Evolutionary conservation across 2,113 vertebrate genomes (phyloP).

Genomic region (Psittacula cyanocephala): DNA sequence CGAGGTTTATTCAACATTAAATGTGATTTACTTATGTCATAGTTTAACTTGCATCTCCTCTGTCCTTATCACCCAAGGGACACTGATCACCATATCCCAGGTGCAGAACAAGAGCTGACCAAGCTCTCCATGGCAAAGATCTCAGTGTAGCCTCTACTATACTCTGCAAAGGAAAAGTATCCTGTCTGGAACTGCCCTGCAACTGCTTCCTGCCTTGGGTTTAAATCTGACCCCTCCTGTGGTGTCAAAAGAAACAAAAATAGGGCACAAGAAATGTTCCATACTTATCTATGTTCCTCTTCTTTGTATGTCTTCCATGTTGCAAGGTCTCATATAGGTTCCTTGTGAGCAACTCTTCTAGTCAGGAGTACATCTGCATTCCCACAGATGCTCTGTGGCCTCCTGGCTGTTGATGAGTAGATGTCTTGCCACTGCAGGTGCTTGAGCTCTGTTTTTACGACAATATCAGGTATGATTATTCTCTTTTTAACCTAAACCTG

Average conservation of each 20-base stretch:
- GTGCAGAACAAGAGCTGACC: background rate
- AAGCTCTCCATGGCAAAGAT: background rate
- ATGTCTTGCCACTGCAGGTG: background rate
- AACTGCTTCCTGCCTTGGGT: background rate
- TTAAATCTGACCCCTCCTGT: background rate
- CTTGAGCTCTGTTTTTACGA: background rate
- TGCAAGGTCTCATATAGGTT: background rate
- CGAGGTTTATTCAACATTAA: background rate
- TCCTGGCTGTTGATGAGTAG: background rate
- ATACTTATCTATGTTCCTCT: background rate
- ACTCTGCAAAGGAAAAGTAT: rapidly evolving
- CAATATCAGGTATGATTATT: background rate
- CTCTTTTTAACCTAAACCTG: background rate
- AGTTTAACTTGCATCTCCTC: background rate
- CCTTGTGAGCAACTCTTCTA: background rate
- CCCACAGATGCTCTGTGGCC: background rate
- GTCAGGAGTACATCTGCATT: background rate
- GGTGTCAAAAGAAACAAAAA: background rate
- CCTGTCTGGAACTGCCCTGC: background rate
- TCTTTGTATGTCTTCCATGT: background rate
- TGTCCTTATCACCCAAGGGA: background rate
- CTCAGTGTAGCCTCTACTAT: background rate
- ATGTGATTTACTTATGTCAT: background rate
- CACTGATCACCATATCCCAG: background rate
- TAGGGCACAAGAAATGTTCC: background rate